Percentiles rank a stretch among this genome's conserved stretches.
These are phyloP conservation scores for Chironomus tentans DNA, from an alignment of 2,888 invertebrate genomes.

Conservation along the genomic window DNA sequence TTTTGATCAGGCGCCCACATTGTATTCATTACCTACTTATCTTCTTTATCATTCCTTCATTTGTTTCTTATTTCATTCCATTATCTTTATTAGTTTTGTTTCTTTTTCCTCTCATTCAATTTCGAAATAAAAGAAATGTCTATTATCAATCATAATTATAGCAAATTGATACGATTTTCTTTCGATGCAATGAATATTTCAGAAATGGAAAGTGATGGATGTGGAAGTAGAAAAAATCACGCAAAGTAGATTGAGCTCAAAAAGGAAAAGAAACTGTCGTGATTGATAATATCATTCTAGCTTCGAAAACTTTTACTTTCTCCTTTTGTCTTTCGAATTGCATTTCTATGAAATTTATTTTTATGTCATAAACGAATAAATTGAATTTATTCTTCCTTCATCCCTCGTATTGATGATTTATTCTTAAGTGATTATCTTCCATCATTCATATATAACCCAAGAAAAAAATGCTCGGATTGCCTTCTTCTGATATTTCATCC, in stretches of 20 bases:
- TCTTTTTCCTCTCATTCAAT: not conserved
- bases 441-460: no score
- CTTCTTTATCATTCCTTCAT: not conserved
- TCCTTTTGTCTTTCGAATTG: no score
- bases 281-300: not conserved
- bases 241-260: not conserved
- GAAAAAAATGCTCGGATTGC: no score
- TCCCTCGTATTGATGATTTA: not conserved
- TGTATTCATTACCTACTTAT: no score
- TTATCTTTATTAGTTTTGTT: constrained; percentile 3
- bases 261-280: not conserved
- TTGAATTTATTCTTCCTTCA: not conserved
- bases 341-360: not conserved
- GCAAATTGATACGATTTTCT: not conserved
- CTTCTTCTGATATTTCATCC: not conserved
- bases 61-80: not conserved
- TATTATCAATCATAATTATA: constrained; percentile 10
- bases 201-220: not conserved
- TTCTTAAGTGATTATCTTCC: not conserved
- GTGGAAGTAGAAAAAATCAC: not conserved
- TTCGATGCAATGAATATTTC: not conserved
- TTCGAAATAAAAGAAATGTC: not conserved
- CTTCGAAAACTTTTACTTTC: not conserved
- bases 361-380: not conserved
- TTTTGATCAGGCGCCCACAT: no score